Evolutionary conservation across 2,888 invertebrate genomes (phyloP), one percentile per base, ranked within the genome.

Genomic region (Platynereis dumerilii): DNA sequence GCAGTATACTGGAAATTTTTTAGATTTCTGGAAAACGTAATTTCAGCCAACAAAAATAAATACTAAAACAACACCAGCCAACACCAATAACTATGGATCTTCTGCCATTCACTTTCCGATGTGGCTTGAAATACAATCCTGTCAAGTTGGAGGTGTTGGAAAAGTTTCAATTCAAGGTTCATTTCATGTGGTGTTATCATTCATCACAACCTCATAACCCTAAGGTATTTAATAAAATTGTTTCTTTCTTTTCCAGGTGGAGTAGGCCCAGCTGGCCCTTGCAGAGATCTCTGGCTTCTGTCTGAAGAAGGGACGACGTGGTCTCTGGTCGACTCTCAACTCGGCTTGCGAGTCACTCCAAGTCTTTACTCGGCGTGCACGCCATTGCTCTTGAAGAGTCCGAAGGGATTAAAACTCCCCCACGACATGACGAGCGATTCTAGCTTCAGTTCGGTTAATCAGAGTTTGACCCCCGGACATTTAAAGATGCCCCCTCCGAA

Each of bases 361-460:
- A 48, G 20, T n/a, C 48, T 48, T 5, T 48, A 48, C n/a, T 48
- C 48, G 10, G 17, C 48, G 17, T 48, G n/a, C 48, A 48, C 48
- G 3, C 48, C 48, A 7, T 7, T 48, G 20, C n/a, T 48, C 7
- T 48, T 48, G 20, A 20, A 22, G 48, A 5, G 5, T 5, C n/a
- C 22, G 10, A 22, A 48, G 7, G 20, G n/a, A 22, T n/a, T 48
- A n/a, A 22, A 22, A 48, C 22, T 48, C 7, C 17, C 48, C 22
- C 34, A 34, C 12, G 48, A 48, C 48, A 48, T 22, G 22, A 22
- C n/a, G 48, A 48, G 48, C n/a, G 48, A 48, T n/a, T 12, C 10
- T 20, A 22, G 22, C 48, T 48, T 22, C 22, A 22, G 22, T 22
- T 48, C 48, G 3, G 20, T 48, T n/a, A 34, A 34, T 34, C 20